Percentiles rank a stretch among this genome's conserved stretches.
Evolutionary conservation across 2,888 invertebrate genomes (phyloP).

Genomic region (Chaitophorus viminalis): DNA sequence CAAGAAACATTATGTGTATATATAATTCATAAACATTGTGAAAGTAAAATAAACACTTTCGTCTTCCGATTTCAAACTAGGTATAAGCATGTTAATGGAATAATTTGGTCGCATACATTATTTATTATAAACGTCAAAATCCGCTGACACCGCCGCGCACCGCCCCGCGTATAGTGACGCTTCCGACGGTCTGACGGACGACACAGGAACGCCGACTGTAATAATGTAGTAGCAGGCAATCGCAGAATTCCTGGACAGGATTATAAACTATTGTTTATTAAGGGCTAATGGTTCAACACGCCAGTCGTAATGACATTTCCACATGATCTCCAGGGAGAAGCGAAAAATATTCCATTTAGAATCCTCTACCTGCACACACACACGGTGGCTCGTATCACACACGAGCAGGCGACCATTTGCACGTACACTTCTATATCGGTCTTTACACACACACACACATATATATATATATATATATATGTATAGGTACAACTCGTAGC

Average conservation of each 20-base stretch:
- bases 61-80: neutral
- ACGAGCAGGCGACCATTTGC: slow-evolving; percentile 7
- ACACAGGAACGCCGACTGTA: neutral
- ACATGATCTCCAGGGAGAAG: slow-evolving; percentile 10
- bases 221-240: neutral
- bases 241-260: slow-evolving; percentile 37
- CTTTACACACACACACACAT: neutral
- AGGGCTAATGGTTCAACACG: slow-evolving; percentile 46
- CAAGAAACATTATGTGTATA: no score
- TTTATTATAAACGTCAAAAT: slow-evolving; percentile 17
- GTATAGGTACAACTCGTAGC: neutral
- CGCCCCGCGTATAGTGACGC: neutral
- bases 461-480: no score
- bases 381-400: neutral
- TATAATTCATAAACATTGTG: neutral
- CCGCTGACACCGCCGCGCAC: neutral
- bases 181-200: slow-evolving; percentile 11
- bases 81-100: neutral
- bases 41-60: neutral
- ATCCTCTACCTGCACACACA: neutral
- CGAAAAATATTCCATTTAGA: slow-evolving; percentile 47
- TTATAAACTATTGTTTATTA: slow-evolving; percentile 58
- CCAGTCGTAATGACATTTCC: slow-evolving; percentile 43
- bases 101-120: slow-evolving; percentile 17
- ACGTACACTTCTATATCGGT: neutral